Evolutionary conservation across 1,140 invertebrate genomes (phyloP), one percentile per base, ranked within the genome.

Genomic region (Triops longicaudatus): DNA sequence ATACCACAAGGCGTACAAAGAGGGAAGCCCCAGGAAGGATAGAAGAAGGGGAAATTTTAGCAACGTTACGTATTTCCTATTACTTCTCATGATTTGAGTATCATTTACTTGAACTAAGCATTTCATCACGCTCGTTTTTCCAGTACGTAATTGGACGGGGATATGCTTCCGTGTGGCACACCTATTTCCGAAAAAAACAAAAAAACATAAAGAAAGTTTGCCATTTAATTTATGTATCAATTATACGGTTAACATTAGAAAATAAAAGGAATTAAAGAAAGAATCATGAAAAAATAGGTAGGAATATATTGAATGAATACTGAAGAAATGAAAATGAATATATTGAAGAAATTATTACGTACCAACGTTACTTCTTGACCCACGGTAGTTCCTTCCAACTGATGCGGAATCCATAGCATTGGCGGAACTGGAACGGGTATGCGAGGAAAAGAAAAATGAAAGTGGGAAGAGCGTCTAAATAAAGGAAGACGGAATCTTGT

Each of bases 401-500:
- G 76, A 26, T 95, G 93, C 1, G 93, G 93, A 82, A 96, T 94
- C 91, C 89, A 93, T 73, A 94, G 84, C 91, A 93, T 93, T 10
- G 94, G 94, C 6, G 93, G 91, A 86, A 96, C 94, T 96, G 86
- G 27, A 88, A 89, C 81, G 17, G 17, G 78, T 14, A n/a, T 14
- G 73, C 26, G n/a, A n/a, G 63, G 72, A 0, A 73, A 72, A 28
- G 22, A 12, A 28, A 37, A 10, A n/a, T n/a, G 28, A 42, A 9
- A 42, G 26, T 37, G 11, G 37, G 22, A 31, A 28, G 44, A 43
- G 74, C 6, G n/a, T 17, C 1, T 28, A 27, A 75, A 26, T 11
- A 44, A 73, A 14, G 11, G 7, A 14, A 74, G 26, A 50, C 26
- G 0, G 27, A 3, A 26, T n/a, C n/a, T 27, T 37, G 1, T 42